Evolutionary conservation across 2,113 vertebrate species (phyloP), one percentile per base, ranked within the genome.

Genomic region (Zapornia atra): DNA sequence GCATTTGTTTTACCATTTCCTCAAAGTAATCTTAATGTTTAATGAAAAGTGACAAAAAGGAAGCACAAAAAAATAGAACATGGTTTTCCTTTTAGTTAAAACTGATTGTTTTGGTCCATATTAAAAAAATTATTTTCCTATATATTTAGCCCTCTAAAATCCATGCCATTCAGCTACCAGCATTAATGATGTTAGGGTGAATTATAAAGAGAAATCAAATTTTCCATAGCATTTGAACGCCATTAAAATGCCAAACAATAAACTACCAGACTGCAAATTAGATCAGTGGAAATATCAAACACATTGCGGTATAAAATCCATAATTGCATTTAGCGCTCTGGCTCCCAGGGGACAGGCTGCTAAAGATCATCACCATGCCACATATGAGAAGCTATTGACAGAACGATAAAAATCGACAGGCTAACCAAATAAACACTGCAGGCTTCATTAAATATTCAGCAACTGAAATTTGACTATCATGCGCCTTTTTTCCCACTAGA

Each of bases 191-290:
- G 98, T 99, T 99, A 99, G 99, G 98, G 98, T 99, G 98, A 99
- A 99, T 99, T 99, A 99, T 99, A 99, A 99, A 98, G 98, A 99
- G 98, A 99, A 99, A 99, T 99, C 99, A 99, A 99, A 99, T 99
- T 99, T 99, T 99, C 99, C 98, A 98, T 98, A 98, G 99, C 99
- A 99, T 99, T 99, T 99, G 99, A 99, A 99, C 98, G 98, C 98
- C 99, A 99, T 99, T 99, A 99, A 99, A 99, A 99, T 99, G 99
- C 99, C 99, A 99, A 99, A 99, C 99, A 99, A 99, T 99, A 99
- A 99, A 99, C 99, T 99, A 99, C 98, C 99, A 99, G 99, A 99
- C 99, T 99, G 99, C 99, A 99, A 99, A 99, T 99, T 99, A 99
- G 99, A 99, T 99, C 99, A 99, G 99, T 99, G 98, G 99, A 99